Percentiles rank a stretch among this genome's conserved stretches.
These are phyloP conservation scores for Osmoderma eremita DNA, from an alignment of 2,888 invertebrate species.

Conservation along the genomic window DNA sequence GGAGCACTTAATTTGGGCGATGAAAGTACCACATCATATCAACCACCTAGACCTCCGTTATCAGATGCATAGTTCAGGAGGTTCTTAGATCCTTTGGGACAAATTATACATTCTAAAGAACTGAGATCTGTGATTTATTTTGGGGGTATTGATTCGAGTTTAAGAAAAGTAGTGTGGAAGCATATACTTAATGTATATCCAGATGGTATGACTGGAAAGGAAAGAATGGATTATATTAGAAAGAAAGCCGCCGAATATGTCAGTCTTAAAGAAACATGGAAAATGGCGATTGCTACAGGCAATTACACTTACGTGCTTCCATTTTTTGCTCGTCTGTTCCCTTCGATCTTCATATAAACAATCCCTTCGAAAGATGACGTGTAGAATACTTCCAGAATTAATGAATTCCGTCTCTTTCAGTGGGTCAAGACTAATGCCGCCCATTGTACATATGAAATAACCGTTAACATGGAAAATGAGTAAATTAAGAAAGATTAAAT, in stretches of 20 bases:
- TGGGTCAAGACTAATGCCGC: no score
- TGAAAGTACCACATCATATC: conserved; percentile 69
- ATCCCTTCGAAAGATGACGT: no score
- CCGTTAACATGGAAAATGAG: no score
- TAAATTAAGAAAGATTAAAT: no score
- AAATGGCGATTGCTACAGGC: conserved; percentile 78
- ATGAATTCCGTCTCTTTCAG: no score
- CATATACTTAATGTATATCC: conserved; percentile 96
- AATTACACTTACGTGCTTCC: no score
- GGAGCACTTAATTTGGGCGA: conserved; percentile 85
- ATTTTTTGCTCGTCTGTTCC: no score
- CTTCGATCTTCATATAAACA: no score
- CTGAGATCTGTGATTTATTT: conserved; percentile 90
- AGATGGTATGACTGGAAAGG: conserved; percentile 88
- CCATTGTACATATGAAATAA: no score
- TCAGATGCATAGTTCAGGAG: conserved; percentile 90
- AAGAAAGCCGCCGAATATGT: conserved; percentile 90
- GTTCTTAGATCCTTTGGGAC: conserved; percentile 90
- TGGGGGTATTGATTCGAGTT: conserved; percentile 91
- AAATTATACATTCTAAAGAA: conserved; percentile 84
- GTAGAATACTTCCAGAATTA: no score
- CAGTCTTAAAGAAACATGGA: conserved; percentile 84
- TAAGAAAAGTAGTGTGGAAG: conserved; percentile 95
- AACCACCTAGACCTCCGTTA: conserved; percentile 81
- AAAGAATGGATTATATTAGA: conserved; percentile 95